phyloP scores from a whole-genome alignment of 2,113 vertebrate species.

The Cyrtonyx montezumae region DNA sequence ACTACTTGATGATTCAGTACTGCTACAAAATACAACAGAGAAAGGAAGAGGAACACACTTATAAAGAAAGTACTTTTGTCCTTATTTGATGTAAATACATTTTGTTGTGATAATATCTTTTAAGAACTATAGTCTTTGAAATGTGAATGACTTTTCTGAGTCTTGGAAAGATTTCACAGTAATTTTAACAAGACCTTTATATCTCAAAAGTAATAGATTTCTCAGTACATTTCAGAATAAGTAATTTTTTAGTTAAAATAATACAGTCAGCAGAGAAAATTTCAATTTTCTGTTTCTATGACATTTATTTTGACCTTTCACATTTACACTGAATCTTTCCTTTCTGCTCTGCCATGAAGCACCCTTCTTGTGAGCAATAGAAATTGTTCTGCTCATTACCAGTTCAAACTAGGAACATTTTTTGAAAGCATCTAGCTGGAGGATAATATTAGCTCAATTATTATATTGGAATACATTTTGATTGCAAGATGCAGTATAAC shows the following conservation, averaged over 20 bases:
- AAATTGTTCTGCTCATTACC: background rate
- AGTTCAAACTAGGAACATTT: background rate
- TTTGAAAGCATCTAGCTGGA: background rate
- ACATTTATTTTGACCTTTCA: conserved; percentile 49
- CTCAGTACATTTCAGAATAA: background rate
- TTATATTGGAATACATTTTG: conserved; percentile 13
- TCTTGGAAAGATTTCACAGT: conserved; percentile 40
- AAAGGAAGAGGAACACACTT: background rate
- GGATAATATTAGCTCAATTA: background rate
- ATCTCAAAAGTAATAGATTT: conserved; percentile 5
- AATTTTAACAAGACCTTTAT: conserved; percentile 18
- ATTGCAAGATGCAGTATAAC: background rate
- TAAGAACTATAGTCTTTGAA: background rate
- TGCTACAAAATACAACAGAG: background rate
- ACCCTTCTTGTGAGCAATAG: background rate
- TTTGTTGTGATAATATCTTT: background rate
- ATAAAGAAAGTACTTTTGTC: background rate
- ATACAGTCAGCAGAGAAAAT: background rate
- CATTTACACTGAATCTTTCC: background rate
- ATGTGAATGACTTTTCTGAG: background rate
- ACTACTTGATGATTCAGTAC: background rate
- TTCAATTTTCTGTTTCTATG: background rate
- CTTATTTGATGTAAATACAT: background rate
- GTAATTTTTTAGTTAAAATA: conserved; percentile 9
- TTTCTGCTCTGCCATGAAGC: background rate